Evolutionary conservation across 2,797 vertebrate genomes (phyloP).

Genomic region (Mormyrus hasselquistii): DNA sequence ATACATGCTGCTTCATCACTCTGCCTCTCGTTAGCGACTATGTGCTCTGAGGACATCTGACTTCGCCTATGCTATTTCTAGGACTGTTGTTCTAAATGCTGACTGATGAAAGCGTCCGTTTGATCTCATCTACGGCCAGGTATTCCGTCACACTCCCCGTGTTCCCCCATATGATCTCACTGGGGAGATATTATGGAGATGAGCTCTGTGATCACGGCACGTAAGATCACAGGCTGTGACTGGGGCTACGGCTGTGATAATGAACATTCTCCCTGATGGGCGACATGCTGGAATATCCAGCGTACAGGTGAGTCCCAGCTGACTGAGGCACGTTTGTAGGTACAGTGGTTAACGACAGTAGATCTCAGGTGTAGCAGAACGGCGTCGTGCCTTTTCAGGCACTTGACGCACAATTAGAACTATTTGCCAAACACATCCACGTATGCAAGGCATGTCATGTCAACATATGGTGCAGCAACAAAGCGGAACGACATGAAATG

Average conservation of each 20-base stretch:
- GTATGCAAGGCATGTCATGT: background rate
- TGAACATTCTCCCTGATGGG: background rate
- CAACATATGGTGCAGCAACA: background rate
- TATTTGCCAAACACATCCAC: background rate
- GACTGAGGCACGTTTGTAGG: background rate
- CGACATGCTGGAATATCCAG: background rate
- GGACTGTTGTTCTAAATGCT: background rate
- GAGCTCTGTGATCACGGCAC: background rate
- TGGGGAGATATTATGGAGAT: background rate
- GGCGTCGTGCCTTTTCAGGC: background rate
- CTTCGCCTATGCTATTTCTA: constrained; percentile 23
- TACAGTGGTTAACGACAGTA: background rate
- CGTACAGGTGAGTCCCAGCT: background rate
- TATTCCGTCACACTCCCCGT: background rate
- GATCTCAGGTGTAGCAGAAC: background rate
- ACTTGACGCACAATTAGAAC: background rate
- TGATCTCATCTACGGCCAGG: background rate
- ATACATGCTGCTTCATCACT: constrained; percentile 35
- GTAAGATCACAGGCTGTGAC: background rate
- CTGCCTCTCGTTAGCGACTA: constrained; percentile 34
- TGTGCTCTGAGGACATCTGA: constrained; percentile 1
- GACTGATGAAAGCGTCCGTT: background rate
- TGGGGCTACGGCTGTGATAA: background rate
- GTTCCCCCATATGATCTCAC: background rate
- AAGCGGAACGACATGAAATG: background rate